These are phyloP conservation scores for Aspiorhynchus laticeps DNA, from an alignment of 2,113 vertebrate species.

Conservation along the genomic window DNA sequence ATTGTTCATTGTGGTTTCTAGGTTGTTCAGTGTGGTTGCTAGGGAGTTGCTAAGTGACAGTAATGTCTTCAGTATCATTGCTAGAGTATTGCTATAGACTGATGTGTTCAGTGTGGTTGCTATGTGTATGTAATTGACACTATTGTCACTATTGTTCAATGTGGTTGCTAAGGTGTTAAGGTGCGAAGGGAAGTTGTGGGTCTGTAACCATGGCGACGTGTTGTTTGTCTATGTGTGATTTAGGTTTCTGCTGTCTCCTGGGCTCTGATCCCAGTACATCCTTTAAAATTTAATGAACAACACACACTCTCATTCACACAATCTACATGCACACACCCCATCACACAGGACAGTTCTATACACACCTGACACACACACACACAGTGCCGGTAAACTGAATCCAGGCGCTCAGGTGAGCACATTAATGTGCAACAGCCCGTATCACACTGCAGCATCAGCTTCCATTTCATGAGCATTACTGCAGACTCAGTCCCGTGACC, in stretches of 20 bases:
- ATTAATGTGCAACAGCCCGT: constrained; percentile 65
- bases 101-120: not conserved
- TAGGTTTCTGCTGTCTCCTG: constrained; percentile 33
- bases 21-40: not conserved
- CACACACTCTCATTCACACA: not conserved
- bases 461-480: constrained; percentile 52
- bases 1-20: not conserved
- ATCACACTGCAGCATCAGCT: constrained; percentile 26
- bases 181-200: not conserved
- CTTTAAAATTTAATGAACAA: constrained; percentile 52
- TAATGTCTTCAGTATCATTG: no score
- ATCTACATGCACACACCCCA: not conserved
- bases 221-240: constrained; percentile 29
- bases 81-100: no score
- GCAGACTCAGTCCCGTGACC: constrained; percentile 9
- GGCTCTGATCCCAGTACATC: constrained; percentile 41
- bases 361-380: not conserved
- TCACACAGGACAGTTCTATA: not conserved
- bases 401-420: constrained; percentile 45
- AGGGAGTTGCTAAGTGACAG: no score
- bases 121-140: not conserved
- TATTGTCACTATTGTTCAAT: no score
- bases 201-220: not conserved
- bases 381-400: not conserved
- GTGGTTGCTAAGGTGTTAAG: not conserved